Percentiles rank a stretch among this genome's conserved stretches.
Evolutionary conservation across 2,113 vertebrate genomes (phyloP).

Genomic region (Turdus rufiventris): DNA sequence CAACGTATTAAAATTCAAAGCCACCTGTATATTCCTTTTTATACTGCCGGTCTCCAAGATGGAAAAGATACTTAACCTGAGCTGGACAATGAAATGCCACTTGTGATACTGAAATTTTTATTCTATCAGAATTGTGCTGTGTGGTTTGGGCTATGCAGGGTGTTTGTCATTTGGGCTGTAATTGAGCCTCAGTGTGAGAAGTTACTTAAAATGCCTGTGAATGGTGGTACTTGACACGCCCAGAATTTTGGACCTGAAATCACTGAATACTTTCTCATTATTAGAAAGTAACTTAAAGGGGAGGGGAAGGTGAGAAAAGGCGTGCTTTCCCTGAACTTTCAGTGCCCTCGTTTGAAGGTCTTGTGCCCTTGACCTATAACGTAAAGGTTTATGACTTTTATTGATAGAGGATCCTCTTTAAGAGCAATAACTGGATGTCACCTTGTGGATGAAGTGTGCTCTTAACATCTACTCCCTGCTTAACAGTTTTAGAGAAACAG

Average conservation of each 20-base stretch:
- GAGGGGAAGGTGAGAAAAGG: not conserved
- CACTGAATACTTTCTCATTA: not conserved
- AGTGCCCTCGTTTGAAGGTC: not conserved
- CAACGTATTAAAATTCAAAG: not conserved
- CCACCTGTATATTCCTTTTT: not conserved
- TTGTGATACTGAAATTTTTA: not conserved
- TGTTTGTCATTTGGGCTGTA: not conserved
- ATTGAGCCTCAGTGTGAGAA: not conserved
- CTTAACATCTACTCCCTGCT: not conserved
- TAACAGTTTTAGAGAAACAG: not conserved
- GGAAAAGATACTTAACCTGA: not conserved
- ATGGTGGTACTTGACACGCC: not conserved
- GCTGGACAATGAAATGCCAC: not conserved
- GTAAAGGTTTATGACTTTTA: constrained; percentile 9
- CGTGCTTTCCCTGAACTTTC: not conserved
- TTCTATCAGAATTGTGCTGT: accelerated
- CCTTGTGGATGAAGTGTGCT: not conserved
- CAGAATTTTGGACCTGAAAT: not conserved
- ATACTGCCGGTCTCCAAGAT: not conserved
- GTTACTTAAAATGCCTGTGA: not conserved
- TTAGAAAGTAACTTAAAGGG: not conserved
- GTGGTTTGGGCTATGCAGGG: not conserved
- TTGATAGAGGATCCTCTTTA: not conserved
- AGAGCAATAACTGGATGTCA: not conserved
- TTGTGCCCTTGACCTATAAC: constrained; percentile 14